A percentile compares a stretch with the other conserved stretches of the same genome.
These are phyloP conservation scores for Micrasema minimum DNA, from an alignment of 1,140 invertebrate genomes.

Conservation along the genomic window DNA sequence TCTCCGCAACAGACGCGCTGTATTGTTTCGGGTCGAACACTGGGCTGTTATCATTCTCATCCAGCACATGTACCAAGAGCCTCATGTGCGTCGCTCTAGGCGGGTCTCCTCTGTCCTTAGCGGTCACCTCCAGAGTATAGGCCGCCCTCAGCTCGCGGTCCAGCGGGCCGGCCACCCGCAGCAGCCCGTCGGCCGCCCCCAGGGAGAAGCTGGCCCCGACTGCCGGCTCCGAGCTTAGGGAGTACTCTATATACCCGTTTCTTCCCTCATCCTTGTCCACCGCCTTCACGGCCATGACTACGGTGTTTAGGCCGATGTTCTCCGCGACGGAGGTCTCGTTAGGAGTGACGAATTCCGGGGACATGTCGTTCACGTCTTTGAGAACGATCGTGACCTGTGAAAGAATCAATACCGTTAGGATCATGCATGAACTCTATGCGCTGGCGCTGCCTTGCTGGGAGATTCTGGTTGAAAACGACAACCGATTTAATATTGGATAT, in stretches of 20 bases:
- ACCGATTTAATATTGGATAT: no score
- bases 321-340: constrained; percentile 83
- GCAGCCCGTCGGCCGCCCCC: constrained; percentile 87
- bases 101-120: constrained; percentile 89
- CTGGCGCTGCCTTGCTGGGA: no score
- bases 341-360: constrained; percentile 88
- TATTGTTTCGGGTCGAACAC: constrained; percentile 90
- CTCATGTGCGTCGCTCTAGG: constrained; percentile 76
- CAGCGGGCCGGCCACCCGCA: constrained; percentile 82
- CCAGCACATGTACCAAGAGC: constrained; percentile 81
- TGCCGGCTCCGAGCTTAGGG: constrained; percentile 70
- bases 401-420: constrained; percentile 40
- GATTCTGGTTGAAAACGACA: not conserved
- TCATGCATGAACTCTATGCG: constrained; percentile 11
- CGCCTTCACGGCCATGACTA: constrained; percentile 91
- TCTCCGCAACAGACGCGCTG: constrained; percentile 88
- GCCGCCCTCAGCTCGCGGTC: constrained; percentile 87
- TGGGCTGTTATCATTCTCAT: constrained; percentile 95
- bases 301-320: constrained; percentile 89
- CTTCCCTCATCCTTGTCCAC: constrained; percentile 91
- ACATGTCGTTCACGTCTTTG: constrained; percentile 94
- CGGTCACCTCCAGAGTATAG: constrained; percentile 84
- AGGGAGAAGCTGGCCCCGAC: constrained; percentile 78
- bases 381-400: constrained; percentile 86
- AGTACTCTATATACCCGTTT: constrained; percentile 94